Evolutionary conservation across 2,113 vertebrate species (phyloP), one percentile per base, ranked within the genome.

Genomic region (Alligator mississippiensis): DNA sequence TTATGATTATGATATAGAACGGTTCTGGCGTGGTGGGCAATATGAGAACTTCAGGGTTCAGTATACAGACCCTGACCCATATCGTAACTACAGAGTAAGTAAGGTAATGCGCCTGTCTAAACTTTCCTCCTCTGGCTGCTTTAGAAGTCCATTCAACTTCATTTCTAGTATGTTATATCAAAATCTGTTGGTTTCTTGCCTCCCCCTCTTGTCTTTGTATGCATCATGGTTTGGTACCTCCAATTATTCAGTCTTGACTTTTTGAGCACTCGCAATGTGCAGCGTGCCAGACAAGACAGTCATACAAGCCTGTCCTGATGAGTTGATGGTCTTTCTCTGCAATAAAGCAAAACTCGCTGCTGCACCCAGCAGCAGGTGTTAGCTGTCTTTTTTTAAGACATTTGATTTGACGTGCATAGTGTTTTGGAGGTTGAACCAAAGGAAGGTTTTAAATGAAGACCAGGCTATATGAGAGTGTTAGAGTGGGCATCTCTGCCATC

Each of bases 11-110:
- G 99, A 99, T 89, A 98, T 99, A 97, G 99, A 99, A 88, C 98
- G 99, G 17, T 98, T 99, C 62, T 99, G 99, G 99, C 98, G 99
- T 81, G 99, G 99, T 11, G 99, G 99, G 70, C 99, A 99, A 92
- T 99, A 99, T 77, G 99, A 99, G 97, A 99, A 99, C 97, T 99
- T 99, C 98, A 96, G 99, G 97, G 99, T 99, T 64, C 99, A 99
- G 96, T 99, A 99, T 92, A 99, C 99, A 38, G 99, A 99, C 89
- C 97, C 99, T 9, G 98, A 99, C 66, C 99, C 99, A 0, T 99
- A 99, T 92, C 98, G 98, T 83, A 98, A 98, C 96, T 99, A 99
- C 95, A 98, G 95, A 76, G 99, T 99, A 95, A 99, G 99, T 98
- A 95, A 94, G 95, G 94, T 90, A 61, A 84, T 66, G 3, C 24